Evolutionary conservation across 2,888 invertebrate species (phyloP), one percentile per base, ranked within the genome.

Genomic region (Schrankia costaestrigalis): DNA sequence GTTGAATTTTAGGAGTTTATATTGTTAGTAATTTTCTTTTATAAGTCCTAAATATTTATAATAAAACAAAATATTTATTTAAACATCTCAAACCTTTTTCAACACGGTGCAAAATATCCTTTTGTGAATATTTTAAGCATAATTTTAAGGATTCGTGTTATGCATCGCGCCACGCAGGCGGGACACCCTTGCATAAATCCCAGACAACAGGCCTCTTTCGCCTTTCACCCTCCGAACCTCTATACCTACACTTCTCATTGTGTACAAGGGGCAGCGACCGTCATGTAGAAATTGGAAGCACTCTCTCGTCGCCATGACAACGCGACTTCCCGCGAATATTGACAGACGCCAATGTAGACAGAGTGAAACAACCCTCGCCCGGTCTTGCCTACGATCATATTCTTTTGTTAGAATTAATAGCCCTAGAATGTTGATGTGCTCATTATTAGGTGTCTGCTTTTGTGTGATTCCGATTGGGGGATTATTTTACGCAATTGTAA

Each of bases 231-330:
- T 77, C 66, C 73, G 65, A 68, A 73, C 76, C 77, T 71, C 68
- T 62, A 54, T 46, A 60, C 73, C 75, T 71, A 64, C 60, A 54
- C 46, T 60, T 51, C 73, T 75, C 78, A 77, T 74, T 73, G 71
- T 75, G 62, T 67, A 63, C 48, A 61, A 73, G 77, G 82, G 78
- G 82, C 76, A 71, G 63, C 74, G 73, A 77, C 76, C 78, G 76
- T 62, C 63, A 65, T 56, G 62, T 60, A 63, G n/a, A n/a, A n/a
- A n/a, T n/a, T n/a, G 64, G 67, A 73, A 76, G 67, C 64, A 65
- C 75, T 76, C 78, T 78, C 78, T 67, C 64, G 85, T 87, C 53
- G 61, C 71, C 72, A 86, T 85, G 82, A 71, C 79, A 74, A 87
- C 84, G 71, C 79, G 76, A 71, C 72, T 74, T 70, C 72, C 70